Percentiles rank a stretch among this genome's conserved stretches.
These are phyloP conservation scores for Opisthocomus hoazin DNA, from an alignment of 2,113 vertebrate species.

Conservation along the genomic window DNA sequence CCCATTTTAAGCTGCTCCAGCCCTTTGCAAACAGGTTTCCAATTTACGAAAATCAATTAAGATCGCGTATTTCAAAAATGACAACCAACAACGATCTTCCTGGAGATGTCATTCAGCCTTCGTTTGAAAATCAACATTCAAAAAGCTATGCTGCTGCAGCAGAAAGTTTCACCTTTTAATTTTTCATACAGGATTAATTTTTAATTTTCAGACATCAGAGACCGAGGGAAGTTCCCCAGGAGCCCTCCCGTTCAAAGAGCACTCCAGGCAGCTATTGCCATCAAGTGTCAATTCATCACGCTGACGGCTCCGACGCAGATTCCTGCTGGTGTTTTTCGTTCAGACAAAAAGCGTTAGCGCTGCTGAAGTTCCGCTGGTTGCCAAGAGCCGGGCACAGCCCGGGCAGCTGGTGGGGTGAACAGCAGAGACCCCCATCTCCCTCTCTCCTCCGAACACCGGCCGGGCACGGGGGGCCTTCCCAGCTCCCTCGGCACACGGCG, in stretches of 20 bases:
- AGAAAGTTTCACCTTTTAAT: slow-evolving; percentile 45
- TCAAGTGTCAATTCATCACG: not conserved
- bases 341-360: not conserved
- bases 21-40: not conserved
- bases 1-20: not conserved
- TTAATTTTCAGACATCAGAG: slow-evolving; percentile 46
- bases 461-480: not conserved
- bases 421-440: no score
- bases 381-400: not conserved
- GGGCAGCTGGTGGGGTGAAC: no score
- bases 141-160: slow-evolving; percentile 18
- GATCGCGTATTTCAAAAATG: not conserved
- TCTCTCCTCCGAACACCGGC: no score
- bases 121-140: not conserved
- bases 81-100: not conserved
- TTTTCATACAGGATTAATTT: slow-evolving; percentile 53
- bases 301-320: not conserved
- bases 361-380: not conserved
- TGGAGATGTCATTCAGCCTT: not conserved
- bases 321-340: not conserved
- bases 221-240: not conserved
- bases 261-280: not conserved
- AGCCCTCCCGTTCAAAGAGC: slow-evolving; percentile 23
- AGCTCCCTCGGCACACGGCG: fast-evolving
- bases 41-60: slow-evolving; percentile 14